Evolutionary conservation across 2,113 vertebrate genomes (phyloP), one percentile per base, ranked within the genome.

Genomic region (Aplodontia rufa): DNA sequence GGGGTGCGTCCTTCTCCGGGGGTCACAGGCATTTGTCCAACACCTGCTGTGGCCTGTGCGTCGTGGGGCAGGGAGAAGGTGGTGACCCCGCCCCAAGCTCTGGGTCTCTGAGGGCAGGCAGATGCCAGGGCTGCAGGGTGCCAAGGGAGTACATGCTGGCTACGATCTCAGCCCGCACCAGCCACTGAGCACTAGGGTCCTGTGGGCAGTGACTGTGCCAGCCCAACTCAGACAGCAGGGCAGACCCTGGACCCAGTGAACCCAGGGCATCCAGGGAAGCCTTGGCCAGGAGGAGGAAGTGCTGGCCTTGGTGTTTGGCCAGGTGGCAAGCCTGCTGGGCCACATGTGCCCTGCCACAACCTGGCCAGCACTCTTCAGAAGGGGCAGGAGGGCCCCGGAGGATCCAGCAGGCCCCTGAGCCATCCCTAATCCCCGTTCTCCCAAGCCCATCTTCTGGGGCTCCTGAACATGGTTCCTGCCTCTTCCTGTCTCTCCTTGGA

Each of bases 181-280:
- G 0, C 7, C 45, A 28, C 37, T 0, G 51, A 72, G 35, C 3
- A 1, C 64, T 11, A 1, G 0, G 0, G 71, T 8, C 12, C 49
- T 3, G 66, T 20, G 1, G 22, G 6, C 55, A 58, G 24, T 24
- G 45, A 12, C 0, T 4, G 22, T 42, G 8, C 24, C 20, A 6
- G 47, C 12, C 60, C 0, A 0, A 47, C 72, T 32, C 53, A 22
- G 82, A 13, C 3, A 2, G 53, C 8, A 6, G 66, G 8, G 12
- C 47, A 42, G 37, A 22, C 20, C 64, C 26, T 19, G 40, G 64
- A n/a, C 28, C 0, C 7, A 3, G 6, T 28, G 47, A 11, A 30
- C 32, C 37, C n/a, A n/a, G n/a, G n/a, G n/a, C n/a, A n/a, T n/a
- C n/a, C 3, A 10, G 60, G 69, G 28, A 16, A n/a, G n/a, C n/a